Evolutionary conservation across 2,888 invertebrate genomes (phyloP), one percentile per base, ranked within the genome.

Genomic region (Ectemnius cavifrons): DNA sequence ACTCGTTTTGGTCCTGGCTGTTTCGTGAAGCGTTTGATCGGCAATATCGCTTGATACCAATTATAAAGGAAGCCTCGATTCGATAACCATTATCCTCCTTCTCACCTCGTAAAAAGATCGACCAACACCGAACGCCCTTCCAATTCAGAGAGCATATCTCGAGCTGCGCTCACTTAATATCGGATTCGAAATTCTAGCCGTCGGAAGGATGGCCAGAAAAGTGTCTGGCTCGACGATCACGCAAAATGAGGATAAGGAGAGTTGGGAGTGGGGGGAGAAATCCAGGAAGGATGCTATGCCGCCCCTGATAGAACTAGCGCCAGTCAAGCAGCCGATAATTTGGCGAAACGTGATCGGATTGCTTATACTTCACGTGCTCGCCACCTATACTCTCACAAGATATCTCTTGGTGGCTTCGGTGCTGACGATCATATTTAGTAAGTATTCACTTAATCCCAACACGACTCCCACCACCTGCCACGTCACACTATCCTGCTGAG

Each of bases 291-390:
- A 62, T 28, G 74, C 14, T 4, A 20, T 66, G 46, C 61, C 63
- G 47, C 11, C 63, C 27, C 27, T 57, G 58, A 70, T 27, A 58
- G 73, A 64, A 49, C 45, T 66, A 27, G 28, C 56, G 45, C 63
- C 59, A 20, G 66, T 59, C 5, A 74, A 81, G 5, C 89, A 88
- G 2, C 93, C 94, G 0, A 91, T 95, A n/a, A 93, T 93, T 82
- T 95, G 95, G 95, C 89, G 89, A 60, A 94, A 94, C 84, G 91
- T 93, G 16, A 91, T 94, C 73, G 89, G 91, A 28, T 93, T 95
- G 58, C 87, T 89, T 1, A 8, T 92, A 11, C 89, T 94, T 46
- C 94, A 94, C 80, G 14, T 93, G 0, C 71, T 92, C 0, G 91
- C 92, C 2, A 0, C 92, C 0, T 82, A 91, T 71, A 90, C 91